Conservation (phyloP, 2,113 vertebrate species). For the Callipepla squamata region DNA sequence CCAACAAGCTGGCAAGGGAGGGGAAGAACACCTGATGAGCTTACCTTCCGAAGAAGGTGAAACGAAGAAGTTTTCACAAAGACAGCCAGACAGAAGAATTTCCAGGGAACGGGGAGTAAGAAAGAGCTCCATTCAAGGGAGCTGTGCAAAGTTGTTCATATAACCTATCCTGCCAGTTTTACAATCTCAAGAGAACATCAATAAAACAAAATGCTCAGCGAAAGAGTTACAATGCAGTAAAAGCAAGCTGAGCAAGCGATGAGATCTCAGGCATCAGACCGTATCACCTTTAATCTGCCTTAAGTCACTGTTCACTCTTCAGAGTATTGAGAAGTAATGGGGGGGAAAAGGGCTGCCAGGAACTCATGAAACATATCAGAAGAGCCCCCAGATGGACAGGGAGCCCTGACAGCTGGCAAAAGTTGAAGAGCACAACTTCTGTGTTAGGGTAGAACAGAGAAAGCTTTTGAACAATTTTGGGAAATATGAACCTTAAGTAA, state of each 20-base stretch:
- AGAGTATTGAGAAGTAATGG: background rate
- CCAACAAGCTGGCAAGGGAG: background rate
- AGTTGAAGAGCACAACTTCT: background rate
- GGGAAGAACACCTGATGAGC: background rate
- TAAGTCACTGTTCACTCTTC: background rate
- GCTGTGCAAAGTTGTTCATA: background rate
- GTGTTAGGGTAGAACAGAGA: background rate
- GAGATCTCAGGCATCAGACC: background rate
- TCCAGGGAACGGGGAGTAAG: background rate
- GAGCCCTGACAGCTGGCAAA: background rate
- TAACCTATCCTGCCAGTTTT: background rate
- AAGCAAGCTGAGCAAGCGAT: background rate
- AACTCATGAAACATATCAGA: background rate
- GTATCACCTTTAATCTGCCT: background rate
- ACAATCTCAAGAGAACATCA: background rate
- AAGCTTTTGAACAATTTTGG: background rate
- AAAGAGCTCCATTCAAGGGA: background rate
- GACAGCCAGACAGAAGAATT: background rate
- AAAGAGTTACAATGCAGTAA: background rate
- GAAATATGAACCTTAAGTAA: background rate
- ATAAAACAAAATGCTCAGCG: background rate
- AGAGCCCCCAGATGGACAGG: accelerated
- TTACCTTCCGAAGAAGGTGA: background rate
- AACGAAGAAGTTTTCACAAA: background rate
- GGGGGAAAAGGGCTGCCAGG: background rate